Percentiles rank a stretch among this genome's conserved stretches.
These are phyloP conservation scores for Cyprinus carpio DNA, from an alignment of 2,113 vertebrate species.

Conservation along the genomic window DNA sequence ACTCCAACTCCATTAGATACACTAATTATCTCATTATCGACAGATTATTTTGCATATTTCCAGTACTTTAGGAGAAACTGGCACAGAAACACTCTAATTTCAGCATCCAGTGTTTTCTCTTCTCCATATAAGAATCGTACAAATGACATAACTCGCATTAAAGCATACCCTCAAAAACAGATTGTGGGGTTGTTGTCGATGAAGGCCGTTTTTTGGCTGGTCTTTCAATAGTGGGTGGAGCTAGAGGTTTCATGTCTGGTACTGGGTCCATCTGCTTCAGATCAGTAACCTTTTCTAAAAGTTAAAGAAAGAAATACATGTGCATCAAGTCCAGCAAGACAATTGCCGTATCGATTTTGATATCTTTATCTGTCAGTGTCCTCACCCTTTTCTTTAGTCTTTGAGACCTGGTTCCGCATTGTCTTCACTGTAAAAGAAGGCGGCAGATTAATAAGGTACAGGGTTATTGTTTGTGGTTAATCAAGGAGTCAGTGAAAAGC, in stretches of 20 bases:
- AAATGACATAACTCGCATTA: background rate
- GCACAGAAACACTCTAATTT: background rate
- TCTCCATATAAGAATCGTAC: background rate
- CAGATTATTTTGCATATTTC: background rate
- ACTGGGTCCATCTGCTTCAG: constrained; percentile 37
- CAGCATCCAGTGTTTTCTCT: background rate
- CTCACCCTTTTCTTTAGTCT: constrained; percentile 69
- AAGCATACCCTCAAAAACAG: constrained; percentile 45
- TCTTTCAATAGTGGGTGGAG: constrained; percentile 28
- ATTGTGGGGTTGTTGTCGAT: constrained; percentile 10
- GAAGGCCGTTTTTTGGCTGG: background rate
- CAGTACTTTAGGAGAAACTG: background rate
- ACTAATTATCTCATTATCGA: background rate
- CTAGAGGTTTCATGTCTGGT: constrained; percentile 35
- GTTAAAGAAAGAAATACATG: background rate
- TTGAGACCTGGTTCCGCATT: constrained; percentile 67
- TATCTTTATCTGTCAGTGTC: constrained; percentile 24
- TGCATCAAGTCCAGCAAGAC: background rate
- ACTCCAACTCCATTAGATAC: background rate
- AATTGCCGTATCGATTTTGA: background rate
- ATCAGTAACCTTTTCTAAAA: constrained; percentile 3
- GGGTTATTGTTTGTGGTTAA: constrained; percentile 58
- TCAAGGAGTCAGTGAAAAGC: constrained; percentile 6
- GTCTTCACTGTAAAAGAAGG: constrained; percentile 60
- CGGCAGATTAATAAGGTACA: constrained; percentile 52